Conservation (phyloP, 30 jellyfish, hydroid and myxozoan genomes). For the Hydra vulgaris region DNA sequence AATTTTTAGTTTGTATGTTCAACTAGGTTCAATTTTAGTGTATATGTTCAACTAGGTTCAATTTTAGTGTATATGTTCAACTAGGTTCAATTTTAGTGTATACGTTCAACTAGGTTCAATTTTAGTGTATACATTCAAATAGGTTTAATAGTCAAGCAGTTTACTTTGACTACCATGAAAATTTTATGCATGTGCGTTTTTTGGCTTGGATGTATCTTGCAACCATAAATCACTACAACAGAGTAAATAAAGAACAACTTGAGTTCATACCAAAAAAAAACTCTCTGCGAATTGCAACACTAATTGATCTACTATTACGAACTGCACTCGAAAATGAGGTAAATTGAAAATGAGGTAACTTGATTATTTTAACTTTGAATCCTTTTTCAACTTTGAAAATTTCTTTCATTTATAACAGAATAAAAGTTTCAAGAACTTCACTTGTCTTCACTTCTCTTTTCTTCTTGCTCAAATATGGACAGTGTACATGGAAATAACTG, state of each 20-base stretch:
- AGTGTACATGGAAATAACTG: constrained; percentile 28
- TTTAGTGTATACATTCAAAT: no score
- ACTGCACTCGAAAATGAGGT: constrained; percentile 14
- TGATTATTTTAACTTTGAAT: neutral
- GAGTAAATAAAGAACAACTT: neutral
- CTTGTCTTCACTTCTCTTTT: constrained; percentile 19
- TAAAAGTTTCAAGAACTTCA: neutral
- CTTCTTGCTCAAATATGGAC: constrained; percentile 30
- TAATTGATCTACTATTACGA: neutral
- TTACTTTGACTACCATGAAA: constrained; percentile 9
- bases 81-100: no score
- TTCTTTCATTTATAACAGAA: neutral
- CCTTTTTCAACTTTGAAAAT: no score
- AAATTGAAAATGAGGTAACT: neutral
- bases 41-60: no score
- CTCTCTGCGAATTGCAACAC: neutral
- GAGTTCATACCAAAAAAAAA: constrained; percentile 6
- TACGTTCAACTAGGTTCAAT: no score
- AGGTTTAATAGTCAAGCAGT: no score
- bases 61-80: no score
- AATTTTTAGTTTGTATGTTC: neutral
- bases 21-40: no score
- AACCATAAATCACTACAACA: constrained; percentile 7
- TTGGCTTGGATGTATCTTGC: constrained; percentile 4
- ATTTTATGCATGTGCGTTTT: neutral